A percentile compares a stretch with the other conserved stretches of the same genome.
These are phyloP conservation scores for Percina caprodes DNA, from an alignment of 2,113 vertebrate species.

Conservation along the genomic window DNA sequence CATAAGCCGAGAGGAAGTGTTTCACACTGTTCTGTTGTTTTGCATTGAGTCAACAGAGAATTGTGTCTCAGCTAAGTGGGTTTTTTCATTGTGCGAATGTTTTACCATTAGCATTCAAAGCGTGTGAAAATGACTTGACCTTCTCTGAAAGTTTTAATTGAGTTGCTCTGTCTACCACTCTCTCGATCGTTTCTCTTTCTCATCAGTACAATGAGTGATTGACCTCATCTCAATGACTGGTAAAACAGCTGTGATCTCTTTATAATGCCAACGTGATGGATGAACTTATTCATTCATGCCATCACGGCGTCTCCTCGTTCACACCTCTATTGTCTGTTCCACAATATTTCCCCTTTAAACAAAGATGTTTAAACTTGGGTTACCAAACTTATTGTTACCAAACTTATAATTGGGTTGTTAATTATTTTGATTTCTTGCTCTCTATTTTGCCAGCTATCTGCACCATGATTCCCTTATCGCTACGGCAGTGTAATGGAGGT, in stretches of 20 bases:
- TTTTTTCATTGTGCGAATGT: slow-evolving; percentile 59
- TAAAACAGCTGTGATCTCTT: slow-evolving; percentile 62
- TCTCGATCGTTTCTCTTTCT: slow-evolving; percentile 54
- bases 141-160: slow-evolving; percentile 81
- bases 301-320: slow-evolving; percentile 6
- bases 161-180: slow-evolving; percentile 66
- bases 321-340: slow-evolving; percentile 33
- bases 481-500: not conserved
- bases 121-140: slow-evolving; percentile 74
- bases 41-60: slow-evolving; percentile 42
- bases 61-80: slow-evolving; percentile 50
- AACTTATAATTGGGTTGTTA: slow-evolving; percentile 18
- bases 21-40: slow-evolving; percentile 58
- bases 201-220: slow-evolving; percentile 73
- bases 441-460: not conserved
- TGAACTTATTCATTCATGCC: slow-evolving; percentile 49
- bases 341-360: slow-evolving; percentile 49
- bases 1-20: slow-evolving; percentile 70
- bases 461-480: not conserved
- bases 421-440: slow-evolving; percentile 22
- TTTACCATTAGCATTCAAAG: slow-evolving; percentile 77
- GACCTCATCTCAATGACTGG: slow-evolving; percentile 64
- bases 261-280: slow-evolving; percentile 64
- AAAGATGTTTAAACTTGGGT: slow-evolving; percentile 23
- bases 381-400: slow-evolving; percentile 11